Evolutionary conservation across 2,113 vertebrate genomes (phyloP).

Genomic region (Oriolus oriolus): DNA sequence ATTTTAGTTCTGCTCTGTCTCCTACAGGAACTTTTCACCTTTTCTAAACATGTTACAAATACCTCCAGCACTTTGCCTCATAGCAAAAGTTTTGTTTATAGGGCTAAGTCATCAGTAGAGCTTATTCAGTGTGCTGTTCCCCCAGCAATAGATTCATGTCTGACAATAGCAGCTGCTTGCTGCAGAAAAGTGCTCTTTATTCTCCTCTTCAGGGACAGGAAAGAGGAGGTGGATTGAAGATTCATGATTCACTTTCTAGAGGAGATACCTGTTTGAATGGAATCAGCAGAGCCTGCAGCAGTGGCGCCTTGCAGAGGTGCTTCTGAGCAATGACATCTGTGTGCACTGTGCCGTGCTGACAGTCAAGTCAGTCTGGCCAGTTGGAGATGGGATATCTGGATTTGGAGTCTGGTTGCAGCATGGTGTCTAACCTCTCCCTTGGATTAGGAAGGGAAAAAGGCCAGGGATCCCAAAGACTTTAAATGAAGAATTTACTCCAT

Average conservation of each 20-base stretch:
- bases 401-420: background rate
- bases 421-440: background rate
- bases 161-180: rapidly evolving
- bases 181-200: background rate
- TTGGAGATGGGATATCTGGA: background rate
- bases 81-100: background rate
- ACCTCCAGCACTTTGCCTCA: background rate
- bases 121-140: background rate
- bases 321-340: background rate
- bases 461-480: background rate
- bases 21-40: background rate
- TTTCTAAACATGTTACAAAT: background rate
- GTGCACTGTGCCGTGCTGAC: background rate
- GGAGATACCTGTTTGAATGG: background rate
- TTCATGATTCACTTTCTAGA: background rate
- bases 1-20: background rate
- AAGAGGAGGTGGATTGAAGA: background rate
- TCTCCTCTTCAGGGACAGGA: background rate
- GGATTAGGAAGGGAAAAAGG: background rate
- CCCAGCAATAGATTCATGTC: background rate
- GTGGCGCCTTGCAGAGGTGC: background rate
- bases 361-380: background rate
- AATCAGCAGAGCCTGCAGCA: background rate
- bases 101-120: background rate
- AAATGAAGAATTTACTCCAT: background rate